Conservation (phyloP, 2,797 vertebrate genomes). For the Falco naumanni region DNA sequence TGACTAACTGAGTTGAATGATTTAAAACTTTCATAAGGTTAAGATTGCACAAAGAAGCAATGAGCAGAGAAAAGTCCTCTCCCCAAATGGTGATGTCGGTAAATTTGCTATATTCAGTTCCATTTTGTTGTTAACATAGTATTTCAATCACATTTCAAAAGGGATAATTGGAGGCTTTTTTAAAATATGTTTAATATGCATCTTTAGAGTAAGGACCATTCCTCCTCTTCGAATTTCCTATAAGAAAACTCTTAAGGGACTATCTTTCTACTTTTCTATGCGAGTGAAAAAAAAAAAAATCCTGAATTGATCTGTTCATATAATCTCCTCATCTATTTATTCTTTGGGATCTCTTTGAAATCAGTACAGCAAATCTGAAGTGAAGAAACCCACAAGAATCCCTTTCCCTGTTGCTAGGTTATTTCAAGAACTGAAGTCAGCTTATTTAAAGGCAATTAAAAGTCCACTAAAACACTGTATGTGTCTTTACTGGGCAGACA, state of each 20-base stretch:
- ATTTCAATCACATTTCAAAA: background rate
- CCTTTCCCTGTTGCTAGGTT: background rate
- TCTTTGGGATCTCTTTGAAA: background rate
- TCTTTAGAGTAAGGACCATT: background rate
- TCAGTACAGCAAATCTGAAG: background rate
- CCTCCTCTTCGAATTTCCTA: background rate
- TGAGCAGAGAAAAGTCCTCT: background rate
- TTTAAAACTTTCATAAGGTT: slow-evolving; percentile 18
- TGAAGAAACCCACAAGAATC: background rate
- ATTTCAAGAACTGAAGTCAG: background rate
- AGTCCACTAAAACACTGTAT: background rate
- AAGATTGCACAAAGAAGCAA: background rate
- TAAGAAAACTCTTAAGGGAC: background rate
- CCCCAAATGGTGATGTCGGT: background rate
- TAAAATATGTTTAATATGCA: background rate
- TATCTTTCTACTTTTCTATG: background rate
- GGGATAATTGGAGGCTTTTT: background rate
- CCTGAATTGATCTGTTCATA: background rate
- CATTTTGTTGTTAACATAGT: background rate
- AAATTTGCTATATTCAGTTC: background rate
- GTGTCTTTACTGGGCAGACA: background rate
- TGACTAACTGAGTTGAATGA: background rate
- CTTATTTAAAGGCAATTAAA: background rate
- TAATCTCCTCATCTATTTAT: background rate
- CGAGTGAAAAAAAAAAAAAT: background rate